These are phyloP conservation scores for Drosophila meridionalis DNA, from an alignment of 2,888 invertebrate species.

Conservation along the genomic window DNA sequence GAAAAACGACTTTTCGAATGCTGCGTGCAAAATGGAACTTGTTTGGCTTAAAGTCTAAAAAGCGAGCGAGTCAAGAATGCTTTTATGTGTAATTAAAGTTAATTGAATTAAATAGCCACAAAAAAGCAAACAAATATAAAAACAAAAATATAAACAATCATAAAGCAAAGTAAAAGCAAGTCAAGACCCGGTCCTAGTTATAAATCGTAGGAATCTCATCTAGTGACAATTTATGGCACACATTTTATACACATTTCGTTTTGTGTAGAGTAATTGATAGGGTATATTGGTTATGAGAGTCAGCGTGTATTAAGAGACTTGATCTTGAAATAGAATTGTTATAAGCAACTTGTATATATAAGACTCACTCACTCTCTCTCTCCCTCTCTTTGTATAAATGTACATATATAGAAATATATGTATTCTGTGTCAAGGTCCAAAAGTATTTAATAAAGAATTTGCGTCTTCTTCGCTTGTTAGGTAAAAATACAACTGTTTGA, in stretches of 20 bases:
- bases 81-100: constrained; percentile 74
- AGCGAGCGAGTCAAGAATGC: constrained; percentile 46
- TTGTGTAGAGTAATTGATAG: neutral
- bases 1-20: constrained; percentile 44
- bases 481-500: too few species aligned
- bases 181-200: constrained; percentile 49
- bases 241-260: constrained; percentile 31
- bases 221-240: constrained; percentile 69
- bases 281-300: neutral
- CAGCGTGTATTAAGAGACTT: neutral
- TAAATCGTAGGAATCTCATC: constrained; percentile 51
- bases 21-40: constrained; percentile 72
- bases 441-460: too few species aligned
- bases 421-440: too few species aligned
- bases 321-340: too few species aligned
- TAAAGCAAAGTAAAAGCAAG: constrained; percentile 18
- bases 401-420: too few species aligned
- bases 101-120: constrained; percentile 71
- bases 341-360: too few species aligned
- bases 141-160: constrained; percentile 7
- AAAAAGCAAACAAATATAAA: constrained; percentile 7
- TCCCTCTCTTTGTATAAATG: too few species aligned
- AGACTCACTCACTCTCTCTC: too few species aligned
- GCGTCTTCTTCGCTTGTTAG: too few species aligned
- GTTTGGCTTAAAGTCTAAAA: constrained; percentile 57